Evolutionary conservation across 1,140 invertebrate species (phyloP).

Genomic region (Papilio dardanus): DNA sequence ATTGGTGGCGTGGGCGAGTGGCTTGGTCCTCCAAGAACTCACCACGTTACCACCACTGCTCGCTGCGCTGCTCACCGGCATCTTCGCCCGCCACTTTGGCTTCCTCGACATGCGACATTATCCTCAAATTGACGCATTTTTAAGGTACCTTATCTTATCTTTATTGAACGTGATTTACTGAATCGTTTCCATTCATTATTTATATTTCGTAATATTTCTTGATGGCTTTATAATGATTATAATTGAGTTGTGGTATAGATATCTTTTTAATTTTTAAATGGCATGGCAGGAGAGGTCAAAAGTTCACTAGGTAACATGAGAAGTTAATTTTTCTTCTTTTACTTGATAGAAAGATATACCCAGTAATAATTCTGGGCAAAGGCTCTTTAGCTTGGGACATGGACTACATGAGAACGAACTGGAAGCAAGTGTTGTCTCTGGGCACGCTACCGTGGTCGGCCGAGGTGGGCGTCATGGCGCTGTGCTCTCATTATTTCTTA

Average conservation of each 20-base stretch:
- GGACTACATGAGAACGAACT: conserved; percentile 64
- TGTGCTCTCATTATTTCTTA: conserved; percentile 59
- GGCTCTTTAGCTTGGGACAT: conserved; percentile 69
- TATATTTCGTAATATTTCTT: background rate
- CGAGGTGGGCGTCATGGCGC: conserved; percentile 60
- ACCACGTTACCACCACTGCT: conserved; percentile 67
- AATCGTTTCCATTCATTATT: background rate
- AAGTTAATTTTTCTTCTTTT: too few species aligned
- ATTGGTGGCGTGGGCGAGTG: conserved; percentile 62
- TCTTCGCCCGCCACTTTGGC: conserved; percentile 61
- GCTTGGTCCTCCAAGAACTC: conserved; percentile 55
- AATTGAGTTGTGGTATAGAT: too few species aligned
- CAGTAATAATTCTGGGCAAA: conserved; percentile 74
- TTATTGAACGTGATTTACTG: background rate
- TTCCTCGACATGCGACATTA: conserved; percentile 67
- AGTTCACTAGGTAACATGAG: too few species aligned
- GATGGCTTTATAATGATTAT: background rate
- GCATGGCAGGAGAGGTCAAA: too few species aligned
- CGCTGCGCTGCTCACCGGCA: conserved; percentile 66
- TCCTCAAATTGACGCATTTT: conserved; percentile 60
- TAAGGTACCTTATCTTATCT: conserved; percentile 56
- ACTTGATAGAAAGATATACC: conserved; percentile 70
- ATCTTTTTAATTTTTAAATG: too few species aligned
- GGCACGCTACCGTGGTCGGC: conserved; percentile 65
- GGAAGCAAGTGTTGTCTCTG: conserved; percentile 56